These are phyloP conservation scores for Festucalex cinctus DNA, from an alignment of 2,113 vertebrate species.

Conservation along the genomic window DNA sequence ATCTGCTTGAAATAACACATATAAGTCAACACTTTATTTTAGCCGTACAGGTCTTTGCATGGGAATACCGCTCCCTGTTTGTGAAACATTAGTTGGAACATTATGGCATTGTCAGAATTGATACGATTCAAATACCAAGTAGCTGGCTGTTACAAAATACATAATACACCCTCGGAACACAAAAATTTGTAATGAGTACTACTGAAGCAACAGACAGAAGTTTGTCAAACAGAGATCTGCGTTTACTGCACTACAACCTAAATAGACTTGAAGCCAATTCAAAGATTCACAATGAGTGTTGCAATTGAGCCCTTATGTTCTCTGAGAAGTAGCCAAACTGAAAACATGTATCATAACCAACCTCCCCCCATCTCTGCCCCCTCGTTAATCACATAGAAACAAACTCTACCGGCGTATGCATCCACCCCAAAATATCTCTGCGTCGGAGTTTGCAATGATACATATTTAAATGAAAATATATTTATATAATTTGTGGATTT, in stretches of 20 bases:
- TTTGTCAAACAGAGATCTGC: slow-evolving; percentile 69
- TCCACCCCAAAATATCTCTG: slow-evolving; percentile 71
- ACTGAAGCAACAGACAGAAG: slow-evolving; percentile 69
- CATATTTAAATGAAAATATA: slow-evolving; percentile 79
- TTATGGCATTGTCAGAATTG: slow-evolving; percentile 64
- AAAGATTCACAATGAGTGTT: slow-evolving; percentile 76
- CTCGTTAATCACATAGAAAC: slow-evolving; percentile 72
- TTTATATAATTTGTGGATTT: slow-evolving; percentile 76
- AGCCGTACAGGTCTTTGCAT: slow-evolving; percentile 56
- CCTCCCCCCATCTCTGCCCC: slow-evolving; percentile 42
- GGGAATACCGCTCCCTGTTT: slow-evolving; percentile 46
- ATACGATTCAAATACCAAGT: slow-evolving; percentile 62
- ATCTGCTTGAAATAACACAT: slow-evolving; percentile 69
- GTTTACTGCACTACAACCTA: slow-evolving; percentile 66
- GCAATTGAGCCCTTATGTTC: slow-evolving; percentile 76
- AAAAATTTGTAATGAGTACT: slow-evolving; percentile 65
- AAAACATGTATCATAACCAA: slow-evolving; percentile 67
- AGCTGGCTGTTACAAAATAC: slow-evolving; percentile 70
- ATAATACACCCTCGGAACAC: slow-evolving; percentile 72
- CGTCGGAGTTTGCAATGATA: slow-evolving; percentile 70
- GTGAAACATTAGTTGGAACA: slow-evolving; percentile 54
- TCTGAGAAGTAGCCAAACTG: slow-evolving; percentile 73
- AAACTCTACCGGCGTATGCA: slow-evolving; percentile 67
- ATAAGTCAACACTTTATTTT: slow-evolving; percentile 62
- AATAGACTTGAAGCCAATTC: slow-evolving; percentile 71